These are phyloP conservation scores for Laupala kohalensis DNA, from an alignment of 1,140 invertebrate genomes.

Conservation along the genomic window DNA sequence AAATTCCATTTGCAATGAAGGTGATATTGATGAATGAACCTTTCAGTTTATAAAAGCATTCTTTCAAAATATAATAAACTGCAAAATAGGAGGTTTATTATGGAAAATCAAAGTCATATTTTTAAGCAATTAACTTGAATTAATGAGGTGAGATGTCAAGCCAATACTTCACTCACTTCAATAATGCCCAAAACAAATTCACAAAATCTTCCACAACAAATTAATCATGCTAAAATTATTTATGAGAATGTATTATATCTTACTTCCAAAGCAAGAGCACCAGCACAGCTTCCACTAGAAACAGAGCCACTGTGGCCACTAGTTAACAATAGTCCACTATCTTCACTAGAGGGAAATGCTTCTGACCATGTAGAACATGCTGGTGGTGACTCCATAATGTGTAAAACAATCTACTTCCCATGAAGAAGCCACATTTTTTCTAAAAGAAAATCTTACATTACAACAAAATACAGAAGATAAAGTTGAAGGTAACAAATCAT, in stretches of 20 bases:
- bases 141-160: no score
- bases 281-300: conserved; percentile 42
- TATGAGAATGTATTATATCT: conserved; percentile 17
- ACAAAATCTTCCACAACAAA: neutral
- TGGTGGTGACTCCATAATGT: conserved; percentile 36
- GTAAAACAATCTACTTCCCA: neutral
- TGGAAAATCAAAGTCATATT: no score
- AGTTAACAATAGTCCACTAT: conserved; percentile 44
- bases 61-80: no score
- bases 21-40: no score
- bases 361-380: conserved; percentile 30
- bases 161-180: no score
- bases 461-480: no score
- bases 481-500: no score
- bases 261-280: conserved; percentile 42
- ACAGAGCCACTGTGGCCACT: conserved; percentile 37
- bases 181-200: neutral
- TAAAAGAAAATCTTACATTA: neutral
- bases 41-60: no score
- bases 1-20: no score
- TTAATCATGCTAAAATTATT: conserved; percentile 6
- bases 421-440: neutral
- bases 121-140: no score
- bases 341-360: conserved; percentile 34
- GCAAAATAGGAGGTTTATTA: no score